Conservation (phyloP, 2,797 vertebrate genomes). For the Prionace glauca region DNA sequence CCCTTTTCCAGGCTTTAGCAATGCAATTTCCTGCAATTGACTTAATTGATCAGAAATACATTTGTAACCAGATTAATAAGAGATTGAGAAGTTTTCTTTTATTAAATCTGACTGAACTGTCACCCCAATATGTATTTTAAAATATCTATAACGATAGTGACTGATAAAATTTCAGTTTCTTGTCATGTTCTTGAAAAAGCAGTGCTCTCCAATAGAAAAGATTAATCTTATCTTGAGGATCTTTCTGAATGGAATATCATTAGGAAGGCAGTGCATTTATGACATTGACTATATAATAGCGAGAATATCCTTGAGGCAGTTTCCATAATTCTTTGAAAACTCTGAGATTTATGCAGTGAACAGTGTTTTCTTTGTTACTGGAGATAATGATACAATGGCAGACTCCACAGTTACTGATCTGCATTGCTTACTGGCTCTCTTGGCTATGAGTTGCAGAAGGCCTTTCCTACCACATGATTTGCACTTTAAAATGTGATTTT, state of each 20-base stretch:
- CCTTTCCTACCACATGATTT: not conserved
- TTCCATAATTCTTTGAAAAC: not conserved
- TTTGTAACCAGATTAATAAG: not conserved
- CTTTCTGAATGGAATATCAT: not conserved
- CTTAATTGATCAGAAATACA: not conserved
- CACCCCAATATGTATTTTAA: not conserved
- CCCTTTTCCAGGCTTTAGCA: not conserved
- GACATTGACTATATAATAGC: not conserved
- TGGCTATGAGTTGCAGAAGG: not conserved
- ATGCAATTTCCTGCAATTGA: not conserved
- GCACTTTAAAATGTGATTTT: not conserved
- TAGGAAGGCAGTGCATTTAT: not conserved
- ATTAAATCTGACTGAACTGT: not conserved
- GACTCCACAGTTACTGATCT: not conserved
- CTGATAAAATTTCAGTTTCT: not conserved
- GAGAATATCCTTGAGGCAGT: not conserved
- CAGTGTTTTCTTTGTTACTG: not conserved
- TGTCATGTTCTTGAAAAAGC: not conserved
- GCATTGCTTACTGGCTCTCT: not conserved
- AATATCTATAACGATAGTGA: not conserved
- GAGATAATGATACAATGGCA: not conserved
- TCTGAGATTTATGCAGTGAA: not conserved
- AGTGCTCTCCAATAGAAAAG: not conserved
- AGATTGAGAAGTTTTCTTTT: not conserved
- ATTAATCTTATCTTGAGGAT: not conserved